phyloP scores from a whole-genome alignment of 2,888 invertebrate genomes.

The Parnassius orleans region DNA sequence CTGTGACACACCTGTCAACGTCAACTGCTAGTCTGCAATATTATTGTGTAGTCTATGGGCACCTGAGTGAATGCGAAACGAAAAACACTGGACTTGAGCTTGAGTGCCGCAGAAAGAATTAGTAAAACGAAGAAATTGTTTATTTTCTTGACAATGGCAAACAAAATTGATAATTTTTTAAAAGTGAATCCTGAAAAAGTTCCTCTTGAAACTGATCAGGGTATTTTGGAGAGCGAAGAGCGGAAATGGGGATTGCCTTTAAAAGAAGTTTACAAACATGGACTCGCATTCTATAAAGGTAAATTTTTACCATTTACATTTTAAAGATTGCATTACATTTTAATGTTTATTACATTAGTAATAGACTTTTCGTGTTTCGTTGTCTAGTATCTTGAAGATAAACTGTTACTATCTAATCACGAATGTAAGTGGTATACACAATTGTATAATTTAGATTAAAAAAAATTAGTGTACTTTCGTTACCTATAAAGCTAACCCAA shows the following conservation, averaged over 20 bases:
- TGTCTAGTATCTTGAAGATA: neutral
- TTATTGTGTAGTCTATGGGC: no score
- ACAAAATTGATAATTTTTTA: conserved; percentile 48
- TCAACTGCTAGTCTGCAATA: no score
- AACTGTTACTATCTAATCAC: neutral
- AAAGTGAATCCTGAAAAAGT: conserved; percentile 68
- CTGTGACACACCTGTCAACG: neutral
- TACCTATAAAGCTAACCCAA: no score
- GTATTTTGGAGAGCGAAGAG: conserved; percentile 72
- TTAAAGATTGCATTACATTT: neutral
- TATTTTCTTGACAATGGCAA: conserved; percentile 45
- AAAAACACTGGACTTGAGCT: conserved; percentile 9
- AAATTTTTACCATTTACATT: conserved; percentile 34
- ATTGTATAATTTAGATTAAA: conserved; percentile 3
- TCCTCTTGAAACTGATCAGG: conserved; percentile 72
- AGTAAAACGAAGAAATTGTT: neutral
- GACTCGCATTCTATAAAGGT: conserved; percentile 97
- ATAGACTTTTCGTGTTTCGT: neutral
- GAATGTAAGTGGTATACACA: conserved; percentile 1
- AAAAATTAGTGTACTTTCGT: neutral
- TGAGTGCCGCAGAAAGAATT: conserved; percentile 13
- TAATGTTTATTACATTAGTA: neutral
- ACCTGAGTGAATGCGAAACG: no score
- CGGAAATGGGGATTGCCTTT: conserved; percentile 86
- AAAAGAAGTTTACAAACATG: conserved; percentile 93